Conservation (phyloP, 2,797 vertebrate genomes). For the Esox lucius region DNA sequence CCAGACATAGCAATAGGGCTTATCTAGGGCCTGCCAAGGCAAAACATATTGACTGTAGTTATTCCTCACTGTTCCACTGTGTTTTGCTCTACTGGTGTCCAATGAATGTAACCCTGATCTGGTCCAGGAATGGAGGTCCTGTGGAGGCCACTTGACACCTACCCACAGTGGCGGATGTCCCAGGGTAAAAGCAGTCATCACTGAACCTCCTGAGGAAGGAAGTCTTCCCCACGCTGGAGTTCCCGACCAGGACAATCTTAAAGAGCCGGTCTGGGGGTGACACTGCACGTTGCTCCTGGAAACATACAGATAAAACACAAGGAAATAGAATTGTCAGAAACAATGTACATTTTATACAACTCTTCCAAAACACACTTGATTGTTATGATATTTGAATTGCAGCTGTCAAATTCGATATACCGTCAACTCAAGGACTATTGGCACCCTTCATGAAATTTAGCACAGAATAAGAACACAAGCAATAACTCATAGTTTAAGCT, state of each 20-base stretch:
- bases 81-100: not conserved
- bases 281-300: slow-evolving; percentile 74
- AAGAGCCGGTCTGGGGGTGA: slow-evolving; percentile 84
- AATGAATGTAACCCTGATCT: not conserved
- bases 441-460: too few relatives aligned
- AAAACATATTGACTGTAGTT: not conserved
- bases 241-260: slow-evolving; percentile 90
- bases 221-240: slow-evolving; percentile 92
- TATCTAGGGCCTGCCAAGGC: too few relatives aligned
- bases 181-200: slow-evolving; percentile 78
- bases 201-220: slow-evolving; percentile 87
- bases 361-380: not conserved
- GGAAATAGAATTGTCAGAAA: not conserved
- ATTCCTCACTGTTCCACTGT: not conserved
- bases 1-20: not conserved
- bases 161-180: slow-evolving; percentile 89
- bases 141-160: not conserved
- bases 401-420: not conserved
- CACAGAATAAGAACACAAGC: too few relatives aligned
- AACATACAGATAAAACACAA: not conserved
- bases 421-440: too few relatives aligned
- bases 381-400: not conserved
- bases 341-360: not conserved
- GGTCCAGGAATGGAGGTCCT: not conserved
- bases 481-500: too few relatives aligned